Percentiles rank a stretch among this genome's conserved stretches.
Evolutionary conservation across 2,888 invertebrate genomes (phyloP).

Genomic region (Diabrotica balteata): DNA sequence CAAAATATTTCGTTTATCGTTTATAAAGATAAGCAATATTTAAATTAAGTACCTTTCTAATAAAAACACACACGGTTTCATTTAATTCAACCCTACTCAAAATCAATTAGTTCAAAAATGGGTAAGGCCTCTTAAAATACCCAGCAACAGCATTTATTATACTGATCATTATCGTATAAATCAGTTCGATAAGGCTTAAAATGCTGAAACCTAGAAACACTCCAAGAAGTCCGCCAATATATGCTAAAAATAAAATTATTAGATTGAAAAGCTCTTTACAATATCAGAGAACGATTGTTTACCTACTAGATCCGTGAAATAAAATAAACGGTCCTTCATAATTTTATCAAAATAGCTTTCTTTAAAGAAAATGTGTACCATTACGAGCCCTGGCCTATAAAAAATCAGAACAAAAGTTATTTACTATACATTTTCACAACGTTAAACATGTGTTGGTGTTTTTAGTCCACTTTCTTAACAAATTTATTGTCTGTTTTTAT

Average conservation of each 20-base stretch:
- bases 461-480: no score
- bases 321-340: constrained; percentile 76
- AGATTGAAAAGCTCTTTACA: background rate
- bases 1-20: no score
- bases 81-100: no score
- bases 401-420: background rate
- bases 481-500: no score
- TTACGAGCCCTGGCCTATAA: constrained; percentile 39
- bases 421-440: no score
- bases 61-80: no score
- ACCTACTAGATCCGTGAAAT: constrained; percentile 81
- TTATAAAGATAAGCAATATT: no score
- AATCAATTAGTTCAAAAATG: background rate
- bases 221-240: constrained; percentile 77
- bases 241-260: constrained; percentile 63
- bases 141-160: constrained; percentile 48
- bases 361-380: constrained; percentile 55
- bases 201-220: constrained; percentile 83
- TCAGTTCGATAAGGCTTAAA: constrained; percentile 63
- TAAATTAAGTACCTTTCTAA: no score
- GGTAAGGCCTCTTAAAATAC: constrained; percentile 4
- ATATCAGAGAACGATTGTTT: constrained; percentile 26
- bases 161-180: constrained; percentile 50
- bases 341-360: constrained; percentile 72
- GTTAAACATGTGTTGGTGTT: no score